phyloP scores from a whole-genome alignment of 2,113 vertebrate genomes.

The Pachypanchax playfairii region DNA sequence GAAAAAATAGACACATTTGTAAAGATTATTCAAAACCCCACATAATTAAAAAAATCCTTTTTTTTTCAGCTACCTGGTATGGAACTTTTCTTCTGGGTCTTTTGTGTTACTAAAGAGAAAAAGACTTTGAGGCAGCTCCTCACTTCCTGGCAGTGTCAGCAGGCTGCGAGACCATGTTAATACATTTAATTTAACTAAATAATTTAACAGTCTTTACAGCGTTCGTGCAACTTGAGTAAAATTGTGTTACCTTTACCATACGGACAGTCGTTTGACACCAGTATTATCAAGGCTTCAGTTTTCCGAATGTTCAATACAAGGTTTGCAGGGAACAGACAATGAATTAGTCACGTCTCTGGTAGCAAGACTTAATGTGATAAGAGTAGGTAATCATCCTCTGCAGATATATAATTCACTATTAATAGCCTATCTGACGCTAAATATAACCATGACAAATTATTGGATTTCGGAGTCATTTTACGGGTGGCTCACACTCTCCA shows the following conservation, averaged over 20 bases:
- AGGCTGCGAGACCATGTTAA: slow-evolving; percentile 17
- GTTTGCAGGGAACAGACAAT: slow-evolving; percentile 35
- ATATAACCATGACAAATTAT: slow-evolving; percentile 76
- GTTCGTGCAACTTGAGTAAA: slow-evolving; percentile 12
- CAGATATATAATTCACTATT: slow-evolving; percentile 73
- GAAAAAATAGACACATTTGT: not conserved
- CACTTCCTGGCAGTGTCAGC: slow-evolving; percentile 37
- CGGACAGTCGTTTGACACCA: slow-evolving; percentile 12
- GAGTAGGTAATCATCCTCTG: slow-evolving; percentile 65
- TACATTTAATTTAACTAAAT: slow-evolving; percentile 37
- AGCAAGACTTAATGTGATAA: slow-evolving; percentile 64
- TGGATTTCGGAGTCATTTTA: slow-evolving; percentile 70
- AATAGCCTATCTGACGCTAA: slow-evolving; percentile 69
- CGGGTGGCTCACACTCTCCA: slow-evolving; percentile 26
- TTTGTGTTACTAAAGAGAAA: slow-evolving; percentile 18
- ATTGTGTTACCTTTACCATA: slow-evolving; percentile 19
- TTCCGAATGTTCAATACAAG: slow-evolving; percentile 29
- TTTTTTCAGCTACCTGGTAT: too few relatives aligned
- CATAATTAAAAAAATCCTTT: too few relatives aligned
- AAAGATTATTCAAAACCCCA: not conserved
- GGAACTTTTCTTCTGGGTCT: slow-evolving; percentile 31
- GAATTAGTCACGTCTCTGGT: slow-evolving; percentile 63
- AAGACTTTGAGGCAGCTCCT: slow-evolving; percentile 3
- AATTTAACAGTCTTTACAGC: slow-evolving; percentile 19
- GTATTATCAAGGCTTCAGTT: slow-evolving; percentile 18